Conservation (phyloP, 2,113 vertebrate species). For the Protobothrops flavoviridis region DNA sequence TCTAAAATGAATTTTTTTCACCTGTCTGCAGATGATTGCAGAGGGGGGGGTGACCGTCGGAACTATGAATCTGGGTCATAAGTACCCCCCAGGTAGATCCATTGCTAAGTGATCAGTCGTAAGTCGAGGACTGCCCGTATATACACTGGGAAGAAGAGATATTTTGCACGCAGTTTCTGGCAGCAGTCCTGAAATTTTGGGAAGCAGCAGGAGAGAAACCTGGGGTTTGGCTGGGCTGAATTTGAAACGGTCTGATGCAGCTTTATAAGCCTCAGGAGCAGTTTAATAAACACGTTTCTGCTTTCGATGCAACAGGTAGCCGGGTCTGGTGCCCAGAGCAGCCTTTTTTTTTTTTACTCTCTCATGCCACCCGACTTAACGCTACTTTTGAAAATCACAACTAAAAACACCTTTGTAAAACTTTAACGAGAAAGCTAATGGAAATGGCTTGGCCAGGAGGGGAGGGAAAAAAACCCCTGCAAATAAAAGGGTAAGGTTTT, state of each 20-base stretch:
- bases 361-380: neutral
- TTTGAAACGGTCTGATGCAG: too few species aligned
- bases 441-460: conserved; percentile 81
- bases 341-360: neutral
- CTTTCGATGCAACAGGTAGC: neutral
- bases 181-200: too few species aligned
- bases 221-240: too few species aligned
- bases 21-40: neutral
- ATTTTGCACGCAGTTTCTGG: too few species aligned
- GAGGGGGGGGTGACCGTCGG: too few species aligned
- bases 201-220: too few species aligned
- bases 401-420: conserved; percentile 86
- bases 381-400: conserved; percentile 59
- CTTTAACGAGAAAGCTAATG: conserved; percentile 95
- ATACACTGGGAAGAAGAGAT: too few species aligned
- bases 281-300: neutral
- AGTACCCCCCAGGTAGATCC: too few species aligned
- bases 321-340: neutral
- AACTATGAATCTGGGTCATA: too few species aligned
- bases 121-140: too few species aligned
- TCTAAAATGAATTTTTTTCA: neutral
- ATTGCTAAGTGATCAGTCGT: too few species aligned
- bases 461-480: conserved; percentile 24
- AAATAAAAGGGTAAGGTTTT: conserved; percentile 58
- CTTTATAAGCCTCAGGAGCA: neutral